Evolutionary conservation across 2,113 vertebrate genomes (phyloP), one percentile per base, ranked within the genome.

Genomic region (Pterocles gutturalis): DNA sequence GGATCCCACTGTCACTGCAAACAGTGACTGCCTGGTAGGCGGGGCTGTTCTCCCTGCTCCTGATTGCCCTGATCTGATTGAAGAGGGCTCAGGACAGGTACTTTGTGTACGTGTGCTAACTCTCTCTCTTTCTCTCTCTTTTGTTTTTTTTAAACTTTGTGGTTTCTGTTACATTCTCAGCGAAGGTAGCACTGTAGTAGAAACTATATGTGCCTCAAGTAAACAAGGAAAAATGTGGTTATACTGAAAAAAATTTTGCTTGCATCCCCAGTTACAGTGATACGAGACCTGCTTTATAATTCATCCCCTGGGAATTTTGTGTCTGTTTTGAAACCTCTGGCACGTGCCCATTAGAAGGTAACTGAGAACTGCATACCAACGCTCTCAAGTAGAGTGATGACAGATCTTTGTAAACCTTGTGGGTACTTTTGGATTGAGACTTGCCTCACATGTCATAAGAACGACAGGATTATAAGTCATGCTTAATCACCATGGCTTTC

Each of bases 271-370:
- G 58, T 85, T 95, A 58, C 60, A 33, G 60, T 49, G 82, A 64
- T 51, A 22, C 12, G 34, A 86, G 75, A 57, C 18, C n/a, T 71
- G 36, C 62, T 96, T 79, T 38, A 43, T 55, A 80, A 88, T 83
- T 88, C 43, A 70, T 66, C 71, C 57, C 10, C 43, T 92, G 90
- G 60, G 82, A 95, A 70, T 80, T 90, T 41, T 80, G 62, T 71
- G 60, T 93, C 85, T 93, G 43, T 94, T 93, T 93, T 88, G 64
- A 94, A 93, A 85, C 43, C 51, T 94, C 67, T 64, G 55, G 51
- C 6, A 21, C 15, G 0, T 70, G 72, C 76, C 46, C 77, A 17
- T 79, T 80, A 70, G 66, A 62, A 49, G 33, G 79, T 85, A 86
- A 94, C 67, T 41, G 79, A 86, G 76, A 93, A 55, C 55, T 65